Evolutionary conservation across 2,113 vertebrate genomes (phyloP).

Genomic region (Eclectus roratus): DNA sequence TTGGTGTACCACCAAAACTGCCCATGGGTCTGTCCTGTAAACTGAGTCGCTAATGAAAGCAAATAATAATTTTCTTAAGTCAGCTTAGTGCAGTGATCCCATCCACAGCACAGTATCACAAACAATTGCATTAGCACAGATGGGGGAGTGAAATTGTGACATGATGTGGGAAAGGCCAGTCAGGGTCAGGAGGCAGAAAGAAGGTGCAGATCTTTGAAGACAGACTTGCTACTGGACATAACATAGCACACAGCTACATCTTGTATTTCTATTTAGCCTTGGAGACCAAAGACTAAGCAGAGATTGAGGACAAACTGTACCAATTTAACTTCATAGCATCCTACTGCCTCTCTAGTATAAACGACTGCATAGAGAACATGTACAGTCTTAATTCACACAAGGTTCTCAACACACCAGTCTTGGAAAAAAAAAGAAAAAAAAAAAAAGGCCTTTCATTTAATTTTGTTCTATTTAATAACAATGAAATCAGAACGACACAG

Average conservation of each 20-base stretch:
- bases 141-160: not conserved
- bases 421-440: not conserved
- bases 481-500: not conserved
- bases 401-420: rapidly evolving
- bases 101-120: not conserved
- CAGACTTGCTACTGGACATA: not conserved
- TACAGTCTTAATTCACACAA: not conserved
- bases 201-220: not conserved
- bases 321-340: not conserved
- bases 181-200: not conserved
- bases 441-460: not conserved
- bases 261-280: not conserved
- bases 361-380: not conserved
- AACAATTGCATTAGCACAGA: not conserved
- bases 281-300: not conserved
- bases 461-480: not conserved
- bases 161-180: not conserved
- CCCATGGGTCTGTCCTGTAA: not conserved
- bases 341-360: not conserved
- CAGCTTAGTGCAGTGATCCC: not conserved
- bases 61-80: not conserved
- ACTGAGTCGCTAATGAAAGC: not conserved
- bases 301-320: not conserved
- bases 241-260: rapidly evolving
- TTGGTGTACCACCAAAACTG: not conserved